Base-by-base conservation (phyloP, 1,140 invertebrate genomes). In the Lasioglossum baleicum region DNA sequence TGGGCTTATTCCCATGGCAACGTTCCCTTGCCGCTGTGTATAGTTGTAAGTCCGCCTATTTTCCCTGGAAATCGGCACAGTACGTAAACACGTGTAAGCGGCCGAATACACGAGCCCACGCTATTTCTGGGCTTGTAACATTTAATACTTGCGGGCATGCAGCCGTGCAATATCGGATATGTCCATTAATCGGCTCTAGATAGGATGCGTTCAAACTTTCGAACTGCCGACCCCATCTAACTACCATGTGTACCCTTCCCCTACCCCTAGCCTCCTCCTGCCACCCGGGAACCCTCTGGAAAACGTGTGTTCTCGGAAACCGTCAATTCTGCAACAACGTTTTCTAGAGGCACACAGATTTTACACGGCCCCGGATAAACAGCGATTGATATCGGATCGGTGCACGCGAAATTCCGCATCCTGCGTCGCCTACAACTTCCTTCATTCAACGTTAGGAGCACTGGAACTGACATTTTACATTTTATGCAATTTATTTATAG, bases 1-100 rank as follows among this genome's bases (percentile, higher is more conserved):
- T 66, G 10, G 78, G 83, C 75, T 84, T 86, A 88, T 88, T 82
- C 81, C 86, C 84, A 88, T 86, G 86, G 86, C 81, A 83, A 84
- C 84, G 67, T 71, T 35, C 61, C 75, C 82, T 69, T 70, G 64
- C 60, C 35, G 22, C 26, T 26, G 26, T 26, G 51, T 64, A 63
- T 61, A 69, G 64, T 72, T 73, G 70, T 82, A 82, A 82, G 80
- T 79, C 75, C 64, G 66, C 73, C 66, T 76, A 72, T 82, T 78
- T 72, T 79, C 70, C 72, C 79, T 64, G 70, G 73, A 83, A 83
- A 83, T 82, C 81, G 80, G 80, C 26, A 60, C 56, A 17, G 63
- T 31, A 26, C 72, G 63, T 51, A 26, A 67, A 75, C 58, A 70
- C 63, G 75, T 78, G 75, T 67, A 71, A 60, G 48, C 53, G 68